Evolutionary conservation across 2,113 vertebrate species (phyloP), one percentile per base, ranked within the genome.

Genomic region (Mobula birostris): DNA sequence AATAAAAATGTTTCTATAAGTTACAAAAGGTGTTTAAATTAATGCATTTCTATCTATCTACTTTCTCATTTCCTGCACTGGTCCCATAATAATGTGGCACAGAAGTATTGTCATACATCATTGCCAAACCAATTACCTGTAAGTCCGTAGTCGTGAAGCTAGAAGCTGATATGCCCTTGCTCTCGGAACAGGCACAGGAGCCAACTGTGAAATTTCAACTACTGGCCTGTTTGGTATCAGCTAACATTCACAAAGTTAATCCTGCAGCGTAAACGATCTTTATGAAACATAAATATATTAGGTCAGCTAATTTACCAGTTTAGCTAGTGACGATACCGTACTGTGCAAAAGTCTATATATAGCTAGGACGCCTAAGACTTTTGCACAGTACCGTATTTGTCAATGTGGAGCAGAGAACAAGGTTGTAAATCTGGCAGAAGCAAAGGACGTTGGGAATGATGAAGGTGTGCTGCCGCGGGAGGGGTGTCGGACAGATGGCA

Each of bases 1-100:
- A 74, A 36, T 40, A 66, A 40, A 72, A 92, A 92, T 88, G 90
- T 92, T 92, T 92, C 14, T 36, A 40, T 15, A 88, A 88, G 83
- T 61, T 88, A n/a, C 15, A 56, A 48, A 63, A 63, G 83, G 15
- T 88, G 83, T 56, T 63, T 63, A 88, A 88, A 32, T 88, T 88
- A 88, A 88, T 63, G 27, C 29, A n/a, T 77, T n/a, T 29, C 76
- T n/a, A 77, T 77, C 9, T 63, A 63, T 63, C 58, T 87, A 29
- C 83, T 5, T 83, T 87, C 24, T 61, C 27, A 61, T 14, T 87
- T 87, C 29, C 56, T 63, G 24, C 83, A 6, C 29, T 88, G 58
- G 56, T 88, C 11, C 61, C 11, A 56, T 61, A 58, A 63, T 61
- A 29, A 63, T 58, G 82, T 85, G 48, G 48, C 82, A 85, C 40